Percentiles rank a stretch among this genome's conserved stretches.
Conservation (phyloP, 2,113 vertebrate species). For the Gavia stellata region DNA sequence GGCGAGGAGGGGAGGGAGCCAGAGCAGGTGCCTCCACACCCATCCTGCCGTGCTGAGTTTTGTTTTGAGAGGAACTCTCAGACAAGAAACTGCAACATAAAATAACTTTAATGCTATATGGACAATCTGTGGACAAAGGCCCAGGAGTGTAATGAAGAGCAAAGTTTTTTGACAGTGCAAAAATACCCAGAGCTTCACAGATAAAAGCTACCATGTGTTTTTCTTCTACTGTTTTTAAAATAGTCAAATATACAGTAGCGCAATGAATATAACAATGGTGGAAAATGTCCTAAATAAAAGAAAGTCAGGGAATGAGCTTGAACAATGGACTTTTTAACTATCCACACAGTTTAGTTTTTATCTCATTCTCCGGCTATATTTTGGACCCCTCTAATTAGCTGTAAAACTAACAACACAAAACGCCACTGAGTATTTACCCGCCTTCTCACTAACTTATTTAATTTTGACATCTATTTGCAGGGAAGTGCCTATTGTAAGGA, state of each 20-base stretch:
- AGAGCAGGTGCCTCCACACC: background rate
- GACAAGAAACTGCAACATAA: background rate
- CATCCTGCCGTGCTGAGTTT: background rate
- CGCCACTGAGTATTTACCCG: background rate
- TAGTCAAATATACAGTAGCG: background rate
- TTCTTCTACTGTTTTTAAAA: background rate
- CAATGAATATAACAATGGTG: background rate
- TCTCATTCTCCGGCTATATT: background rate
- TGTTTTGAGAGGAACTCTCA: background rate
- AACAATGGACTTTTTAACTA: background rate
- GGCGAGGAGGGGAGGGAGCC: background rate
- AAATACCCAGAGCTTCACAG: background rate
- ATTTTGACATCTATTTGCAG: background rate
- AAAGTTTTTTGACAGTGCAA: background rate
- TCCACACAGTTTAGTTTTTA: background rate
- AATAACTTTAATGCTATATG: background rate
- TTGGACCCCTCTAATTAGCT: background rate
- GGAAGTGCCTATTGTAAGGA: background rate
- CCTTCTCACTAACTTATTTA: background rate
- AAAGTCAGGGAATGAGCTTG: background rate
- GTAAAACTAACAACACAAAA: background rate
- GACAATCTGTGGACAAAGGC: background rate
- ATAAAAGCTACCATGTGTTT: background rate
- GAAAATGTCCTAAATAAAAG: background rate
- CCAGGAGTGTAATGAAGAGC: background rate